These are phyloP conservation scores for Trematocara zebra DNA, from an alignment of 2,113 vertebrate species.

Conservation along the genomic window DNA sequence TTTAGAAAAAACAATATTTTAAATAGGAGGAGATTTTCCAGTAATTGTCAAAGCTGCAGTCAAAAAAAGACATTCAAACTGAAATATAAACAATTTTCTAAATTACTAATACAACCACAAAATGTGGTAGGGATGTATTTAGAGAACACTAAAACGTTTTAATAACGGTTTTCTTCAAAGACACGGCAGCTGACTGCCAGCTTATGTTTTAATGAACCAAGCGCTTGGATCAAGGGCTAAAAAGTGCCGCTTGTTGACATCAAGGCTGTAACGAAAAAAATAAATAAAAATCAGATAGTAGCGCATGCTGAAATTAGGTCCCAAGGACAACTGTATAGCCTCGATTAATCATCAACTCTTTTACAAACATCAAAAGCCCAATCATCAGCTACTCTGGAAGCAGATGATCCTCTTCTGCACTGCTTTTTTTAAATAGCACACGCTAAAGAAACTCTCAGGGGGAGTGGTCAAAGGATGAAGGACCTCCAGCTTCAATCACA, in stretches of 20 bases:
- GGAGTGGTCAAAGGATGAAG: not conserved
- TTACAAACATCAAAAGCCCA: conserved; percentile 31
- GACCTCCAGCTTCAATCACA: conserved; percentile 46
- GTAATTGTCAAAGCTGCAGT: not conserved
- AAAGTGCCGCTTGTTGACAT: not conserved
- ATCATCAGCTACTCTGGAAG: not conserved
- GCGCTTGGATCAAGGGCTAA: not conserved
- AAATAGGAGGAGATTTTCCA: not conserved
- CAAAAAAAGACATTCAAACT: not conserved
- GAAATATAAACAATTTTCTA: not conserved
- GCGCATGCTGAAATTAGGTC: not conserved
- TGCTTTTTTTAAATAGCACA: conserved; percentile 14
- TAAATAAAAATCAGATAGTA: not conserved
- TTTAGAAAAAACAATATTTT: not conserved
- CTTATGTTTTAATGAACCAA: not conserved
- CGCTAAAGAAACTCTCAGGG: not conserved
- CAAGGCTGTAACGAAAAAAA: not conserved
- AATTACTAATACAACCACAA: not conserved
- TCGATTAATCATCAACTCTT: not conserved
- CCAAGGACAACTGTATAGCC: not conserved
- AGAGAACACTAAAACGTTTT: not conserved
- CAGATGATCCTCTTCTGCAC: conserved; percentile 44
- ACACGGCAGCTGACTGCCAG: not conserved
- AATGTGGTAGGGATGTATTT: not conserved
- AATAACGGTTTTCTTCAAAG: not conserved